Evolutionary conservation across 1,140 invertebrate species (phyloP), one percentile per base, ranked within the genome.

Genomic region (Panagrolaimus sp.): DNA sequence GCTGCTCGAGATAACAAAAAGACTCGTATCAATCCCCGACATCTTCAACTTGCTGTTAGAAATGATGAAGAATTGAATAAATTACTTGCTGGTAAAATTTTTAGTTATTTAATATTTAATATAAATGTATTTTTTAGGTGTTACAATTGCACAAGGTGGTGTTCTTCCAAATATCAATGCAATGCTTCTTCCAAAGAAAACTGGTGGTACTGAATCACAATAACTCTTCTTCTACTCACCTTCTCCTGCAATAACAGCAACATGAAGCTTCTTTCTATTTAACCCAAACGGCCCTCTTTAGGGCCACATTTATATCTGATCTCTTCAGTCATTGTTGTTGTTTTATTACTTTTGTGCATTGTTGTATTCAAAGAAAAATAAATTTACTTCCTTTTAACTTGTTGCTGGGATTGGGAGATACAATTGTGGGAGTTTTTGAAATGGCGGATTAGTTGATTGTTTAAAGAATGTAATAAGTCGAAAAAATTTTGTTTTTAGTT

Each of bases 71-170:
- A 75, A 63, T 44, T 75, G 16, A 80, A 75, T 67, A 86, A 73
- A 16, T 85, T 92, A 61, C 81, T 93, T 11, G 87, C 88, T 53
- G 31, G 31, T 38, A 38, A 38, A 7, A 38, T 38, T 38, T 38
- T 38, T 38, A 38, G 7, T 38, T 38, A 7, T 38, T 4, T 38
- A 7, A 38, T n/a, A n/a, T n/a, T n/a, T 4, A 38, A 38, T 38
- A 38, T 38, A 38, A 4, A 38, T 38, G 2, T 38, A 38, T 38
- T 38, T 38, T 38, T 38, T 38, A 38, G 89, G 90, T 63, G 90
- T 91, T 0, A 91, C 90, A 3, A 91, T 92, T 73, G 89, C 91
- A 9, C 88, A 91, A 81, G 90, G 90, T 71, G 91, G 91, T 72
- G 91, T 92, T 1, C 75, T 92, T 46, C 91, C 90, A 1, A 88